Conservation (phyloP, 2,888 invertebrate species). For the Agonum fuliginosum region DNA sequence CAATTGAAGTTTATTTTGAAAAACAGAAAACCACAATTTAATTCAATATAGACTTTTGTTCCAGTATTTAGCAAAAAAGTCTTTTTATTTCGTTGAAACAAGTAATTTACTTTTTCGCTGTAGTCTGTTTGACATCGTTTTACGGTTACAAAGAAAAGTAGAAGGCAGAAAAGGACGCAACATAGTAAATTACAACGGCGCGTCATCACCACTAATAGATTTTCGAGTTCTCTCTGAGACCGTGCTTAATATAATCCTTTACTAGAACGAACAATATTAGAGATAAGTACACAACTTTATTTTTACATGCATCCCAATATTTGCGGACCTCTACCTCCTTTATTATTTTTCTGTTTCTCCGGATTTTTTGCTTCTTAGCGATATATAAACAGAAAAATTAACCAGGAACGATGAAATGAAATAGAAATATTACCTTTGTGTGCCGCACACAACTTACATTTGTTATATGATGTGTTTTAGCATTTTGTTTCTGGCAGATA, state of each 20-base stretch:
- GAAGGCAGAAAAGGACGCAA: constrained; percentile 32
- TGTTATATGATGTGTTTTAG: no score
- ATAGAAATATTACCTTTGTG: constrained; percentile 2
- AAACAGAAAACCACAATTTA: constrained; percentile 30
- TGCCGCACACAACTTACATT: no score
- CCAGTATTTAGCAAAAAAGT: constrained; percentile 39
- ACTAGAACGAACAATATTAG: constrained; percentile 23
- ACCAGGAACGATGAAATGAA: no score
- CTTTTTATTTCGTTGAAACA: constrained; percentile 39
- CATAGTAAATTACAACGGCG: constrained; percentile 44
- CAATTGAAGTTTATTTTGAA: constrained; percentile 26
- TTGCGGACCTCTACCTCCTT: neutral
- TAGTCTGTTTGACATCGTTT: constrained; percentile 49
- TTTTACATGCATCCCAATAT: constrained; percentile 24
- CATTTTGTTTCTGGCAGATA: no score
- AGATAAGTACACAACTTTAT: neutral
- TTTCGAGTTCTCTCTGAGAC: constrained; percentile 35
- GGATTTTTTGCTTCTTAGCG: constrained; percentile 6
- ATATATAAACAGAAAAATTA: constrained; percentile 14
- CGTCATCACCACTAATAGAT: constrained; percentile 45
- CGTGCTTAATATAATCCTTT: constrained; percentile 47
- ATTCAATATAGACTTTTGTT: constrained; percentile 36
- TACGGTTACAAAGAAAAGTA: constrained; percentile 46
- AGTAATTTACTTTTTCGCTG: constrained; percentile 44
- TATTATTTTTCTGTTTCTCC: neutral